Evolutionary conservation across 2,113 vertebrate species (phyloP).

Genomic region (Petrocephalus microphthalmus): DNA sequence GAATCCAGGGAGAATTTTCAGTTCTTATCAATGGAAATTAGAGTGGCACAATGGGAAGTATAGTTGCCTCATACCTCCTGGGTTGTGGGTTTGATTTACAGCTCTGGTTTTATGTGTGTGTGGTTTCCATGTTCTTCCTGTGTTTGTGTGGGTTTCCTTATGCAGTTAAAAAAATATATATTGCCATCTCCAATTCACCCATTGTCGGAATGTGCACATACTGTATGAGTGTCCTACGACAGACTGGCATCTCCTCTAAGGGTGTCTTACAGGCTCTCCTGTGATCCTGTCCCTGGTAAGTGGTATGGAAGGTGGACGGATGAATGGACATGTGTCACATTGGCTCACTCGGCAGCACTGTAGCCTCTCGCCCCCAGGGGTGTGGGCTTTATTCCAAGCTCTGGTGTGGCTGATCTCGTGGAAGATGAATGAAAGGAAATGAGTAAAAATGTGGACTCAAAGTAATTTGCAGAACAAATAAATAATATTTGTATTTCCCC

Average conservation of each 20-base stretch:
- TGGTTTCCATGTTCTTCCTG: too few species aligned
- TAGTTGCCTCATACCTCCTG: too few species aligned
- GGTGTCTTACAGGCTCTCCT: background rate
- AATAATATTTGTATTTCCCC: background rate
- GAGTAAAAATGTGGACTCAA: background rate
- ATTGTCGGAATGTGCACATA: background rate
- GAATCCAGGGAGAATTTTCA: background rate
- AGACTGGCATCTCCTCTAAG: background rate
- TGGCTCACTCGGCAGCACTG: background rate
- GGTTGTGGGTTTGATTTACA: too few species aligned
- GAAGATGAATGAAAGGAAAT: background rate
- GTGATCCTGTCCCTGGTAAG: background rate
- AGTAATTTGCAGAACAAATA: background rate
- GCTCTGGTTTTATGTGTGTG: too few species aligned
- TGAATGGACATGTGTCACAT: background rate
- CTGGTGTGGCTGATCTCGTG: background rate
- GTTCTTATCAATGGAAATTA: background rate
- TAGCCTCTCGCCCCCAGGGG: background rate
- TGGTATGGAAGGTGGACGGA: background rate
- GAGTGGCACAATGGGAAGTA: background rate
- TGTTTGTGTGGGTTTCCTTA: too few species aligned
- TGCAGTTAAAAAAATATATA: too few species aligned
- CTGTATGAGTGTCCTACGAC: background rate
- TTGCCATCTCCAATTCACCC: too few species aligned
- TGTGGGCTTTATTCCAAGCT: background rate